phyloP scores from a whole-genome alignment of 2,888 invertebrate species.

The Drosophila stalkeri region DNA sequence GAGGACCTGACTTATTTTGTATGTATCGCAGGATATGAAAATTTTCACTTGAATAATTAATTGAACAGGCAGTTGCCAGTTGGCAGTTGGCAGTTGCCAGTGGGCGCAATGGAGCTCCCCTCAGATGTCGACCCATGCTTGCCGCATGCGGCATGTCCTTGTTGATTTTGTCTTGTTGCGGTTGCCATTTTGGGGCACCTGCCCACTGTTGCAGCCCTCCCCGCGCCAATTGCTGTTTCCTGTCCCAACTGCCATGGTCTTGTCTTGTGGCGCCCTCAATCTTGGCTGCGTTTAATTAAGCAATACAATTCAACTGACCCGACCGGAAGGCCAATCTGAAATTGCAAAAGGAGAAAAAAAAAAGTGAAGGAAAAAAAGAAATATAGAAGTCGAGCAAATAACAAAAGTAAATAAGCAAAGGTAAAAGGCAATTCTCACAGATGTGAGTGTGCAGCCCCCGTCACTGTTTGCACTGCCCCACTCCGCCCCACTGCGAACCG shows the following conservation, averaged over 20 bases:
- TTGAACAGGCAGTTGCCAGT: slow-evolving; percentile 59
- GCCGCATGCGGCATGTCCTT: slow-evolving; percentile 39
- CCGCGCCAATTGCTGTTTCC: slow-evolving; percentile 12
- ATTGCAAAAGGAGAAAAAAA: slow-evolving; percentile 16
- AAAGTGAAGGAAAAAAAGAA: not conserved
- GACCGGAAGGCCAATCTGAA: slow-evolving; percentile 39
- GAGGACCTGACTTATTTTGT: slow-evolving; percentile 71
- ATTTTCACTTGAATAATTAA: slow-evolving; percentile 83
- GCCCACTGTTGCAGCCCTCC: not conserved
- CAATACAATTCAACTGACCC: slow-evolving; percentile 48
- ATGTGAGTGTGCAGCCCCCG: not conserved
- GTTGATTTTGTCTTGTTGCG: slow-evolving; percentile 66
- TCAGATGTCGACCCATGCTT: slow-evolving; percentile 32
- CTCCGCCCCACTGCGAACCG: not conserved
- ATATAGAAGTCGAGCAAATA: slow-evolving; percentile 17
- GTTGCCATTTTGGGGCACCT: slow-evolving; percentile 54
- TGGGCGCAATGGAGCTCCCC: slow-evolving; percentile 14
- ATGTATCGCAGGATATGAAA: slow-evolving; percentile 78
- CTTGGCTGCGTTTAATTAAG: slow-evolving; percentile 61
- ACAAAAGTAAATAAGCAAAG: slow-evolving; percentile 20
- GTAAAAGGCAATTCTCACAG: slow-evolving; percentile 23
- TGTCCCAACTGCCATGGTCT: slow-evolving; percentile 47
- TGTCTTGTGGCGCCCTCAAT: slow-evolving; percentile 55
- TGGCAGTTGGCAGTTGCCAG: slow-evolving; percentile 19
- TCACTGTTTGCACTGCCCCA: slow-evolving; percentile 5